These are phyloP conservation scores for Rhynchotus rufescens DNA, from an alignment of 2,797 vertebrate species.

Conservation along the genomic window DNA sequence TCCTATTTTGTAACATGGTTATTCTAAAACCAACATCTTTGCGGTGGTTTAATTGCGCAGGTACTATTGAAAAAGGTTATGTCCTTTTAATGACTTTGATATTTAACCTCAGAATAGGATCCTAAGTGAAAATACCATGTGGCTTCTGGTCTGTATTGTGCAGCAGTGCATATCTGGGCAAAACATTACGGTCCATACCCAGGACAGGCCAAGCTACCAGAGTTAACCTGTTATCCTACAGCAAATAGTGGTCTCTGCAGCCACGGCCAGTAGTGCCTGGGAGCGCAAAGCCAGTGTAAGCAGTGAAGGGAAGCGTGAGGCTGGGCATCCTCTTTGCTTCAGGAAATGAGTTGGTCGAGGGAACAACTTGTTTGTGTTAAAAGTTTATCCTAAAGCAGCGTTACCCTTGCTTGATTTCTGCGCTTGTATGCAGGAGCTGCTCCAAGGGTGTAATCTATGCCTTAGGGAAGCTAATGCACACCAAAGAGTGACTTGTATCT, in stretches of 20 bases:
- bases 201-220: neutral
- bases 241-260: too few relatives aligned
- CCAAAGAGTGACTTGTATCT: constrained; percentile 27
- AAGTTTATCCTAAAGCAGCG: neutral
- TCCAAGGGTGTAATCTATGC: neutral
- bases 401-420: neutral
- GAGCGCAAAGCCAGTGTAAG: constrained; percentile 72
- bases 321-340: neutral
- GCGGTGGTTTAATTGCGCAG: neutral
- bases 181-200: neutral
- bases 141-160: neutral
- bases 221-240: neutral
- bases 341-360: neutral
- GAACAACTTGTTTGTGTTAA: neutral
- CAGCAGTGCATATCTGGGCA: neutral
- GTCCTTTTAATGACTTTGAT: neutral
- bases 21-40: neutral
- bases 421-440: neutral
- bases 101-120: neutral
- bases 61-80: neutral
- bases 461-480: neutral
- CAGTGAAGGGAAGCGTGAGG: neutral
- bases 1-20: neutral
- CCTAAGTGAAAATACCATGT: neutral
- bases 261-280: constrained; percentile 66